Evolutionary conservation across 2,797 vertebrate genomes (phyloP).

Genomic region (Danionella dracula): DNA sequence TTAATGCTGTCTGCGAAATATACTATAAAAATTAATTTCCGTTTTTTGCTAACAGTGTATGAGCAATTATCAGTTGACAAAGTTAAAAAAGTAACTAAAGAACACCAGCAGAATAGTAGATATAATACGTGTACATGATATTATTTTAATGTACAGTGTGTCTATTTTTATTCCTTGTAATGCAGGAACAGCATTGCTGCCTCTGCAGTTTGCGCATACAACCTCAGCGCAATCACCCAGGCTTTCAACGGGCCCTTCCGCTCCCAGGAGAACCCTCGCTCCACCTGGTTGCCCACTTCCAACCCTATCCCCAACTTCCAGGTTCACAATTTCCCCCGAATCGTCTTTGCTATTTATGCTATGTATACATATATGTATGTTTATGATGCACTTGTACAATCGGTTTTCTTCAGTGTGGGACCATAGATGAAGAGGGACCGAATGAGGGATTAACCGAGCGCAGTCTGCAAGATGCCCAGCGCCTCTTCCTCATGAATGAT

Average conservation of each 20-base stretch:
- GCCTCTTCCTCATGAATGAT: conserved; percentile 94
- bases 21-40: too few species aligned
- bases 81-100: too few species aligned
- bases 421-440: conserved; percentile 81
- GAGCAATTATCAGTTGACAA: too few species aligned
- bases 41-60: too few species aligned
- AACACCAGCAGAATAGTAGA: too few species aligned
- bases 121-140: not conserved
- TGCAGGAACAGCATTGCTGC: conserved; percentile 95
- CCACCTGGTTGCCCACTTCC: conserved; percentile 88
- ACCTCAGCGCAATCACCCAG: conserved; percentile 94
- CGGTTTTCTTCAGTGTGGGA: conserved; percentile 82
- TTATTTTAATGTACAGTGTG: not conserved
- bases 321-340: conserved; percentile 41
- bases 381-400: too few species aligned
- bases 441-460: conserved; percentile 92
- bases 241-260: conserved; percentile 95
- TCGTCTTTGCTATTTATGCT: conserved; percentile 1
- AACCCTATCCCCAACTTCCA: conserved; percentile 84
- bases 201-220: conserved; percentile 96
- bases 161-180: conserved; percentile 10
- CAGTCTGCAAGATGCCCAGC: conserved; percentile 93
- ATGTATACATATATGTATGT: not conserved
- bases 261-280: conserved; percentile 95
- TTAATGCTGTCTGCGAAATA: too few species aligned